Conservation (phyloP, 2,888 invertebrate species). For the Girardia tigrina region DNA sequence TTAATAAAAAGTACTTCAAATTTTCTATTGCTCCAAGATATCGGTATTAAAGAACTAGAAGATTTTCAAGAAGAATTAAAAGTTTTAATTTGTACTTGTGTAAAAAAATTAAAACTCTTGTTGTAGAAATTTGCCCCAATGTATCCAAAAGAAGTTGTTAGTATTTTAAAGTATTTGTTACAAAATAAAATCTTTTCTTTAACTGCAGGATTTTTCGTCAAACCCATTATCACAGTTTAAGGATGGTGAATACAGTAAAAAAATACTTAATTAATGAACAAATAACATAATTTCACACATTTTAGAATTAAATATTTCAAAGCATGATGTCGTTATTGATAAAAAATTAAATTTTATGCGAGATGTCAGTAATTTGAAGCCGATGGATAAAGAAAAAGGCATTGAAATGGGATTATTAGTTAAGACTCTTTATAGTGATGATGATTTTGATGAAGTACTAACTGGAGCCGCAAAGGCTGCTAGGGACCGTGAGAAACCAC, state of each 20-base stretch:
- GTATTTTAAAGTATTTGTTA: background rate
- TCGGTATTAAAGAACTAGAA: background rate
- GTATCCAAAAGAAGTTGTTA: background rate
- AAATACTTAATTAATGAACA: background rate
- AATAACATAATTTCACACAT: background rate
- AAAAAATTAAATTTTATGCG: conserved; percentile 1
- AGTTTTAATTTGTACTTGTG: background rate
- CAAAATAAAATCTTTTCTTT: background rate
- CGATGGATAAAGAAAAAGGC: background rate
- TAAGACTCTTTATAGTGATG: background rate
- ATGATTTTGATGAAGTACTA: background rate
- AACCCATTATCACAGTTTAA: background rate
- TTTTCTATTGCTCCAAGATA: background rate
- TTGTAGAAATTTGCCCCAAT: background rate
- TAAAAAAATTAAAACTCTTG: background rate
- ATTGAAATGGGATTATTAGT: background rate
- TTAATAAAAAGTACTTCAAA: background rate
- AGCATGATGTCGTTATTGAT: background rate
- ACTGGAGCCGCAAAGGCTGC: background rate
- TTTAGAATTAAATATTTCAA: background rate
- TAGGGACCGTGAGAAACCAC: background rate
- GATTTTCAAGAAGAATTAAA: background rate
- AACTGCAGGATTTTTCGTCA: background rate
- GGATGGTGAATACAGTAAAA: background rate
- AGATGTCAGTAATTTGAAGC: background rate